Evolutionary conservation across 2,113 vertebrate genomes (phyloP).

Genomic region (Microtus montanus): DNA sequence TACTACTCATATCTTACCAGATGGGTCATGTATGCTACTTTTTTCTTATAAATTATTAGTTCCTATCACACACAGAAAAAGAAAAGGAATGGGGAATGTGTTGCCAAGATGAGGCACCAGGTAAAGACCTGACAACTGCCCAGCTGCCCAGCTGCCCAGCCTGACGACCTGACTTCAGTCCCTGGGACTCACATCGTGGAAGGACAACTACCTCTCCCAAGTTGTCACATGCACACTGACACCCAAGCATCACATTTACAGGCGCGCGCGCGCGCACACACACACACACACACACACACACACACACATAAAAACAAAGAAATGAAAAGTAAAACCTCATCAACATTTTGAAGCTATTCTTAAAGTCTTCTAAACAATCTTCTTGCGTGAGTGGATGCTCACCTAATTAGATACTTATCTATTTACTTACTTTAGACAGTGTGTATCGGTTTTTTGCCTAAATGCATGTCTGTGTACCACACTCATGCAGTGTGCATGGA

Average conservation of each 20-base stretch:
- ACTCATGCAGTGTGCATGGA: not conserved
- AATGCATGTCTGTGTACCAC: not conserved
- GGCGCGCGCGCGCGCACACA: not conserved
- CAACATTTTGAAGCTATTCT: constrained; percentile 32
- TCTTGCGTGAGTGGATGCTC: not conserved
- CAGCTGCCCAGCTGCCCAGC: not conserved
- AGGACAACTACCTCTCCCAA: not conserved
- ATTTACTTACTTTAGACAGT: not conserved
- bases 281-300: not conserved
- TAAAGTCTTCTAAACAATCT: constrained; percentile 18
- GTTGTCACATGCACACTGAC: no score
- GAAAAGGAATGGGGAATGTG: not conserved
- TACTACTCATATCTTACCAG: not conserved
- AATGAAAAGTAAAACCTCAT: not conserved
- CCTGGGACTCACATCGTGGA: not conserved
- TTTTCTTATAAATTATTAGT: constrained; percentile 32
- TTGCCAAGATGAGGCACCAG: no score
- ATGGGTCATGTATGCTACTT: not conserved
- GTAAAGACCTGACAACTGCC: not conserved
- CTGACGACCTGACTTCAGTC: not conserved
- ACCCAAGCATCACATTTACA: no score
- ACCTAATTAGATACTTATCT: not conserved
- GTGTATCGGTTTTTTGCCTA: not conserved
- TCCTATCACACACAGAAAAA: not conserved
- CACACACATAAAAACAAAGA: not conserved